A percentile compares a stretch with the other conserved stretches of the same genome.
phyloP scores from a whole-genome alignment of 2,888 invertebrate genomes.

The Temnothorax ravouxi region DNA sequence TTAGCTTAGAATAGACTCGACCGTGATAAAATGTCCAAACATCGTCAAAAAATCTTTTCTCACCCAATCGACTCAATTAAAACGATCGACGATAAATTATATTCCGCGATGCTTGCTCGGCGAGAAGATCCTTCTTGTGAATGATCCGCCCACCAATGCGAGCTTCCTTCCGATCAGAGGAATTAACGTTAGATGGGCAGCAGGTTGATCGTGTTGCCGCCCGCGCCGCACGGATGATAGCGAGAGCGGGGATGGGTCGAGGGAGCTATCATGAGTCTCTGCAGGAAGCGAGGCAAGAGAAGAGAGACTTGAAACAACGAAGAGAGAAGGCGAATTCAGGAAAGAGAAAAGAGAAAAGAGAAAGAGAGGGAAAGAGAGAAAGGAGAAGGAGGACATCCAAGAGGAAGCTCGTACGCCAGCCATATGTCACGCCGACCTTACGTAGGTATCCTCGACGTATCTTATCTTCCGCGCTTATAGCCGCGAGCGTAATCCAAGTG shows the following conservation, averaged over 20 bases:
- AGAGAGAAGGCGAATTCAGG: background rate
- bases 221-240: background rate
- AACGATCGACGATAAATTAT: constrained; percentile 60
- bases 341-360: background rate
- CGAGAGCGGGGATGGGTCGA: constrained; percentile 7
- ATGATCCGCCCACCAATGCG: constrained; percentile 58
- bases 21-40: background rate
- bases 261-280: background rate
- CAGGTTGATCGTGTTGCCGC: constrained; percentile 34
- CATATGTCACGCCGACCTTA: constrained; percentile 80
- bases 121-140: constrained; percentile 65
- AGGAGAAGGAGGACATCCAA: constrained; percentile 44
- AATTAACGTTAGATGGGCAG: constrained; percentile 45
- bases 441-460: constrained; percentile 76
- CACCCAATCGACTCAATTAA: constrained; percentile 57
- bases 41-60: background rate
- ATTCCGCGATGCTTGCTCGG: constrained; percentile 51
- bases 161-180: constrained; percentile 78
- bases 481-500: constrained; percentile 79
- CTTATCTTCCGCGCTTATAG: constrained; percentile 82
- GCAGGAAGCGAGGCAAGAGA: constrained; percentile 19
- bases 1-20: too few species aligned
- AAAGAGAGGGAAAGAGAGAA: constrained; percentile 7
- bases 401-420: constrained; percentile 74
- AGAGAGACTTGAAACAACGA: constrained; percentile 5